Evolutionary conservation across 2,888 invertebrate genomes (phyloP), one percentile per base, ranked within the genome.

Genomic region (Apamea monoglypha): DNA sequence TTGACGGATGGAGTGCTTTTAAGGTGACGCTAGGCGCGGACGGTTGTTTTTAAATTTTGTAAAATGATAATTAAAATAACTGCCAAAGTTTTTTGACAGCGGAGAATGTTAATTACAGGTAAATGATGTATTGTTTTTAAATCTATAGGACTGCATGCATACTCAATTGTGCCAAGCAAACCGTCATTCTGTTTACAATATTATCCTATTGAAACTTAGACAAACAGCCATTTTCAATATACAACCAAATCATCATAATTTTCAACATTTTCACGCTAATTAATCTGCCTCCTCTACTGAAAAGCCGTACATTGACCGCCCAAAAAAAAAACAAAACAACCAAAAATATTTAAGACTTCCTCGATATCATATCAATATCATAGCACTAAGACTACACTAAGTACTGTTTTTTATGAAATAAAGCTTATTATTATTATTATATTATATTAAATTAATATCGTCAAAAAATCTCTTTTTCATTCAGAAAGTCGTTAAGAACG

Each of bases 11-110:
- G 84, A 92, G 91, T 90, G 74, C 78, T 84, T 88, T 74, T 88
- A 92, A 92, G 90, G 92, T 92, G 91, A 91, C 89, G 89, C 90
- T 92, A 92, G 91, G 90, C 89, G 85, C 81, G 81, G 83, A 85
- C 87, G 88, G 91, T 86, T 91, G 89, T 83, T 90, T 91, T 91
- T 89, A 88, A 92, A 91, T 90, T 92, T 89, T 85, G 87, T 87
- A 86, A 89, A 89, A 88, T 86, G 69, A 82, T 83, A 81, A 89
- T 89, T 87, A 84, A 83, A 91, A 88, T 90, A 91, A 90, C 90
- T 88, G 90, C 89, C 87, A 81, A 90, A 90, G 86, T 88, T 92
- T 82, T 86, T 81, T 82, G 77, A 87, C 85, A 83, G 69, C 78
- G 81, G 76, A 85, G 83, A 78, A 88, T 87, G 87, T 83, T 90